Evolutionary conservation across 2,113 vertebrate genomes (phyloP), one percentile per base, ranked within the genome.

Genomic region (Amblyopsis rosae): DNA sequence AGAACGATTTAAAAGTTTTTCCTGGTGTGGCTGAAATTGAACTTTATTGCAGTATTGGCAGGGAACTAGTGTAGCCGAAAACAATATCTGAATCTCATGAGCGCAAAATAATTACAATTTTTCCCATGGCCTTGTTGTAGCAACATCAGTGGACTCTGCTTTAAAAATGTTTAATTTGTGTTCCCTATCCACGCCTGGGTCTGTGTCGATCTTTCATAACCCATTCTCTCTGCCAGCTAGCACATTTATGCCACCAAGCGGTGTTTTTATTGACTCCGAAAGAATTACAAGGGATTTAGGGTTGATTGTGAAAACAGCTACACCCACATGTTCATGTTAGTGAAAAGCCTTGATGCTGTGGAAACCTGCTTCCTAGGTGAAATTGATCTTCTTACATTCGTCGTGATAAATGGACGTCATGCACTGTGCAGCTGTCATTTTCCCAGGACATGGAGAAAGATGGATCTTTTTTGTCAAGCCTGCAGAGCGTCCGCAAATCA

Each of bases 221-320:
- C 60, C 19, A 51, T 51, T 62, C 59, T 61, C 32, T 50, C 72
- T 32, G 51, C 46, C 3, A 4, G 65, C 51, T 49, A 41, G 35
- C 1, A 41, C 57, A 45, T 61, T 77, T 4, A 32, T 61, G 10
- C n/a, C 49, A 35, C 26, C 67, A 60, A 3, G 3, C 67, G 55
- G 35, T 47, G 35, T 41, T 77, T 75, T 62, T 73, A 64, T 59
- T 10, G 66, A 73, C 11, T 76, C 60, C 12, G 65, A 54, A 53
- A 49, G 58, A 66, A 67, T 75, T 26, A 69, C 17, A 59, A 49
- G 45, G 16, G 70, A 64, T 56, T 68, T 62, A 16, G 33, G 13
- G 4, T 26, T 58, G 63, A 57, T 26, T 26, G 26, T 66, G 66
- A 72, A 4, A 59, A 76, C 53, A 56, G 56, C 63, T 48, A 63